Base-by-base conservation (phyloP, 2,888 invertebrate species). In the Orthosia gothica region DNA sequence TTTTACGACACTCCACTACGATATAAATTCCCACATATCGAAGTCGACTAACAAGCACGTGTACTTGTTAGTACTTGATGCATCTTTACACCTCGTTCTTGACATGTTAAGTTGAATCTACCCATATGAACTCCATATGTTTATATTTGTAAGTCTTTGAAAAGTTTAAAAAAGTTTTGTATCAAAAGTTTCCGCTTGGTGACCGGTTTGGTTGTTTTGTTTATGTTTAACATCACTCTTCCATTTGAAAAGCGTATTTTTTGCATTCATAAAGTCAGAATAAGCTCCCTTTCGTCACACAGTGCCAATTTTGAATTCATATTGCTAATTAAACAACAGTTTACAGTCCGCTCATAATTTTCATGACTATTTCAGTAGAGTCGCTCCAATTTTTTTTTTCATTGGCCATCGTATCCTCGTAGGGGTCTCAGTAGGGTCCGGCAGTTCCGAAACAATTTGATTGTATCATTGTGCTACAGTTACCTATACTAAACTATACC, bases 1-100 rank as follows among this genome's bases (percentile, higher is more conserved):
- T 86, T 87, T 87, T 83, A 82, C 59, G 78, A 67, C 58, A 54
- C 61, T 59, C 32, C 18, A 57, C 45, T 74, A 64, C 54, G 50
- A 70, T 74, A 71, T 64, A 66, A 72, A 61, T 69, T 82, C 77
- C 69, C 74, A 76, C 67, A 66, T 73, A 76, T 61, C 40, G 62
- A 63, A 68, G 40, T 65, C 57, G 49, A 64, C 57, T 63, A 47
- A 49, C 59, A 68, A 77, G 58, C 73, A 68, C 79, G 59, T 79
- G 75, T 74, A 76, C 73, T 78, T 73, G 61, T 69, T 64, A 73
- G 75, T 74, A 76, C 73, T 78, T 73, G 61, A 70, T 64, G 74
- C 62, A 49, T 67, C 32, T 52, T 62, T 62, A 54, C 45, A 58
- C 13, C 26, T 79, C 52, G 16, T 59, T 52, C 47, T 70, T 63